A percentile compares a stretch with the other conserved stretches of the same genome.
phyloP scores from a whole-genome alignment of 2,797 vertebrate species.

The Gadopsis bispinosus region DNA sequence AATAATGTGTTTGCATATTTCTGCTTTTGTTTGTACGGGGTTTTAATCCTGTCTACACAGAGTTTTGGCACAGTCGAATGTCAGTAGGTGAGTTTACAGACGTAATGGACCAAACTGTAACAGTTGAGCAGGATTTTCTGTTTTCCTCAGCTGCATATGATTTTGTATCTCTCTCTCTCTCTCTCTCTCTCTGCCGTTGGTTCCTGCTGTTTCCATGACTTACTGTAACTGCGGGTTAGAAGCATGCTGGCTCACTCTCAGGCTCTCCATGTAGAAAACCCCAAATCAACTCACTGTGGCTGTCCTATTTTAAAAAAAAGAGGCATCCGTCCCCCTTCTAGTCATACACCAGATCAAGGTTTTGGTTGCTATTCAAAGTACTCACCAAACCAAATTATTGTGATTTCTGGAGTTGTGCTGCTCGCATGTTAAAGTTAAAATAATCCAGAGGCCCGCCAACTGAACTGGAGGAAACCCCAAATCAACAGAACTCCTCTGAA shows the following conservation, averaged over 20 bases:
- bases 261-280: conserved; percentile 65
- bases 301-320: conserved; percentile 71
- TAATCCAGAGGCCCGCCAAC: conserved; percentile 43
- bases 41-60: conserved; percentile 5
- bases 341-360: conserved; percentile 70
- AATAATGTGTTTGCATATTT: not conserved
- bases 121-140: conserved; percentile 40
- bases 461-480: conserved; percentile 66
- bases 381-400: conserved; percentile 74
- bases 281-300: conserved; percentile 78
- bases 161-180: conserved; percentile 25
- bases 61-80: conserved; percentile 31
- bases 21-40: not conserved
- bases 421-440: conserved; percentile 64
- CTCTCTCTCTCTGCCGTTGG: conserved; percentile 20
- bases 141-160: conserved; percentile 52
- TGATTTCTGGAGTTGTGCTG: conserved; percentile 64
- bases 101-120: conserved; percentile 53
- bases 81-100: conserved; percentile 45
- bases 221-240: conserved; percentile 41
- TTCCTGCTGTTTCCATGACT: conserved; percentile 50
- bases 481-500: conserved; percentile 58
- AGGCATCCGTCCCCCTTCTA: conserved; percentile 39
- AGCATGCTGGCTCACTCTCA: conserved; percentile 39
- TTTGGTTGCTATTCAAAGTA: conserved; percentile 60